phyloP scores from a whole-genome alignment of 2,888 invertebrate genomes.

The Scaptomyza tumidula region DNA sequence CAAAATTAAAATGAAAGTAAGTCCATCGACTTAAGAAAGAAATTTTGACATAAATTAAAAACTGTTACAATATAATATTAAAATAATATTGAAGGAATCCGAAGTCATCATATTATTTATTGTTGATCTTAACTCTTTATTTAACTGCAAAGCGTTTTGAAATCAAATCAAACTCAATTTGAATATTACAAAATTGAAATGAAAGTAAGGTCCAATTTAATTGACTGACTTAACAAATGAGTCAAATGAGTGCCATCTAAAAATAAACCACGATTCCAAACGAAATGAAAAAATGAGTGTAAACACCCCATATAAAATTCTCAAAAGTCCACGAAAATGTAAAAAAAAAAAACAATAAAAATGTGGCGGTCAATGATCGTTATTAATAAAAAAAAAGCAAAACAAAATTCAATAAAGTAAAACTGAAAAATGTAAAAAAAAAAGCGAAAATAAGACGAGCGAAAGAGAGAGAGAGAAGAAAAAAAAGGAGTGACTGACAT shows the following conservation, averaged over 20 bases:
- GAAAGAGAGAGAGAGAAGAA: neutral
- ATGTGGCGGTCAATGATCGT: slow-evolving; percentile 64
- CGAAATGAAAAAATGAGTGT: slow-evolving; percentile 27
- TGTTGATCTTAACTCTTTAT: too few relatives aligned
- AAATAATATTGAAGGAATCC: too few relatives aligned
- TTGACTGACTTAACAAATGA: slow-evolving; percentile 3
- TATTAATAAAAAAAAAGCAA: slow-evolving; percentile 19
- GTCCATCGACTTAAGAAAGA: too few relatives aligned
- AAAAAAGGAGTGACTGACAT: slow-evolving; percentile 51
- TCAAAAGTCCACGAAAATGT: slow-evolving; percentile 30
- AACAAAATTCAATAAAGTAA: neutral
- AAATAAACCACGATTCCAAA: slow-evolving; percentile 28
- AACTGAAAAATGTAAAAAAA: slow-evolving; percentile 17
- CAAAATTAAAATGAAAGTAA: neutral
- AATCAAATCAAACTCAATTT: neutral
- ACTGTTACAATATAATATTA: too few relatives aligned
- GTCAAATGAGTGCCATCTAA: slow-evolving; percentile 7
- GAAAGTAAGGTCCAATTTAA: neutral
- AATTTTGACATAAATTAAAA: too few relatives aligned
- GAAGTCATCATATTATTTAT: too few relatives aligned
- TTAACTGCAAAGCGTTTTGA: too few relatives aligned
- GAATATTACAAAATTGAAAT: neutral
- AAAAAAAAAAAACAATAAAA: slow-evolving; percentile 6
- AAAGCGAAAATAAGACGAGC: slow-evolving; percentile 4
- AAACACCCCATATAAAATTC: slow-evolving; percentile 24